phyloP scores from a whole-genome alignment of 2,797 vertebrate species.

The Falco novaeseelandiae region DNA sequence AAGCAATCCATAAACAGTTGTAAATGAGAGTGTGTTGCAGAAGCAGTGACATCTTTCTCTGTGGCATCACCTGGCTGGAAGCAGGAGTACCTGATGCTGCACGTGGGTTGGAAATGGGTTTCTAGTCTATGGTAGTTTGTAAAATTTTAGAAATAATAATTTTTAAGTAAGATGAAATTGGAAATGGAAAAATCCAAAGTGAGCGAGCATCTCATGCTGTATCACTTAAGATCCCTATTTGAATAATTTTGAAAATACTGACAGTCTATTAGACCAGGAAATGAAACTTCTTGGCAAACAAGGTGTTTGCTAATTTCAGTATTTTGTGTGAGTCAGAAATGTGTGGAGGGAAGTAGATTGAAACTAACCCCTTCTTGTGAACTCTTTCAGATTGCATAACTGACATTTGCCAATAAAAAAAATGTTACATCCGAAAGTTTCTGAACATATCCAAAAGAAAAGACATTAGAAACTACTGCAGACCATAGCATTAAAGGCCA shows the following conservation, averaged over 20 bases:
- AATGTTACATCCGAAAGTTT: slow-evolving; percentile 14
- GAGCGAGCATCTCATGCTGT: not conserved
- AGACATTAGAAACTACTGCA: not conserved
- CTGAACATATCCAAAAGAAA: slow-evolving; percentile 7
- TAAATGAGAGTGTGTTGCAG: not conserved
- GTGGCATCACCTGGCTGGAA: not conserved
- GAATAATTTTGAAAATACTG: slow-evolving; percentile 44
- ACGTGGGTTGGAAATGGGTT: not conserved
- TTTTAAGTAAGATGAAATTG: not conserved
- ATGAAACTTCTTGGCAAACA: slow-evolving; percentile 66
- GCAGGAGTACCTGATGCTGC: not conserved
- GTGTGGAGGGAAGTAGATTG: slow-evolving; percentile 54
- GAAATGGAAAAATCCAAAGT: not conserved
- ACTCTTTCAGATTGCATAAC: slow-evolving; percentile 64
- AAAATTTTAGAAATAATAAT: slow-evolving; percentile 3
- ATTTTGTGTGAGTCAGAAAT: slow-evolving; percentile 67
- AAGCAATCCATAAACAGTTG: not conserved
- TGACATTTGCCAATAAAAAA: slow-evolving; percentile 63
- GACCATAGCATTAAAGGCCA: not conserved
- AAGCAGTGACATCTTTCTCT: not conserved
- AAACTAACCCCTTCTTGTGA: slow-evolving; percentile 60
- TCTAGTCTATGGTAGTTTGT: not conserved
- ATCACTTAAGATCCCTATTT: not conserved
- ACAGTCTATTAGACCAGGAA: slow-evolving; percentile 61
- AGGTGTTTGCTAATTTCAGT: slow-evolving; percentile 60